Conservation (phyloP, 2,113 vertebrate genomes). For the Formicarius rufipectus region DNA sequence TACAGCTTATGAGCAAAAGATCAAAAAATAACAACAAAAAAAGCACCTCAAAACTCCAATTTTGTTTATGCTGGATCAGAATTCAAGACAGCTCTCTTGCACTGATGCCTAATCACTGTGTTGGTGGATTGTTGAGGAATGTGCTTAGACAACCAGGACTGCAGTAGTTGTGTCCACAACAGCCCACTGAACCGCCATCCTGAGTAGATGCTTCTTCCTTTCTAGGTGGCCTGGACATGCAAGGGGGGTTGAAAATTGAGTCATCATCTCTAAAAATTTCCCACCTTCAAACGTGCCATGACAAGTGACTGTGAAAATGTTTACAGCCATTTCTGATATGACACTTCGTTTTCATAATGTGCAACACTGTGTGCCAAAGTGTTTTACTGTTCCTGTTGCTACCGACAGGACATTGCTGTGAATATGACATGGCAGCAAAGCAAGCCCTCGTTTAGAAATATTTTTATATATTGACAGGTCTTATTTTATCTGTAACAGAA, state of each 20-base stretch:
- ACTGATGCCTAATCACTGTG: background rate
- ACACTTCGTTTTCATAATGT: constrained; percentile 12
- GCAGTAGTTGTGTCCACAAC: background rate
- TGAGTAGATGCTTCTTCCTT: background rate
- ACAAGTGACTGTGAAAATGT: constrained; percentile 53
- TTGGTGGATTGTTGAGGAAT: background rate
- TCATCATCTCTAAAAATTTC: background rate
- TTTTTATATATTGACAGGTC: background rate
- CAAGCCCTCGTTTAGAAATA: background rate
- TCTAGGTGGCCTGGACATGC: background rate
- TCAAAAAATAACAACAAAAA: background rate
- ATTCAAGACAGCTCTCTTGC: background rate
- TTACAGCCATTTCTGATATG: constrained; percentile 42
- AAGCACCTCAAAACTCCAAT: accelerated
- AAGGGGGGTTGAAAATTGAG: constrained; percentile 6
- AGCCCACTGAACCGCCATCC: background rate
- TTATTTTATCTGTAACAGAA: background rate
- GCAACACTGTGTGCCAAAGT: background rate
- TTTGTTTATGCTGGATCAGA: background rate
- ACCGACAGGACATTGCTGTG: background rate
- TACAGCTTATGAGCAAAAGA: background rate
- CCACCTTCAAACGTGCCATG: constrained; percentile 18
- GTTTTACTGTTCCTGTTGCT: constrained; percentile 22
- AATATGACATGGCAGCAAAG: constrained; percentile 17
- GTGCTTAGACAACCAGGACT: background rate